Percentiles rank a stretch among this genome's conserved stretches.
phyloP scores from a whole-genome alignment of 2,797 vertebrate genomes.

The Hypotaenidia philippensis region DNA sequence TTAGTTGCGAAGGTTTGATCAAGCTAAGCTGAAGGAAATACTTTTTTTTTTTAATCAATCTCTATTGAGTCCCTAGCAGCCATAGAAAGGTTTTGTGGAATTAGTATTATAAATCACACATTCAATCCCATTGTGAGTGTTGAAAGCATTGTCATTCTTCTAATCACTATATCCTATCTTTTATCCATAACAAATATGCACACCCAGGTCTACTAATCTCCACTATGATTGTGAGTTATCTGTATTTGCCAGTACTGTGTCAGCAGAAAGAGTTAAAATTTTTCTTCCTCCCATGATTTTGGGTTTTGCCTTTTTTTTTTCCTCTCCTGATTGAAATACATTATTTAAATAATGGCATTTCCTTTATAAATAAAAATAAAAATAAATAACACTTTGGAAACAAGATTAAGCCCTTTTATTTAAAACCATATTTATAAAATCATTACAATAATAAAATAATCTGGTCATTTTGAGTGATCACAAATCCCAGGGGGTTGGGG shows the following conservation, averaged over 20 bases:
- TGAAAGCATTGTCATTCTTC: constrained; percentile 42
- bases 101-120: constrained; percentile 24
- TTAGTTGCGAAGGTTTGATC: neutral
- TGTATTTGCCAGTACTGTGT: neutral
- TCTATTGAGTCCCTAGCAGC: constrained; percentile 20
- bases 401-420: neutral
- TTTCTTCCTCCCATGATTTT: constrained; percentile 24
- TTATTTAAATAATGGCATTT: constrained; percentile 37
- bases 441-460: neutral
- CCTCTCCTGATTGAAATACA: constrained; percentile 23
- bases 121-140: neutral
- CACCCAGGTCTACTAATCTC: constrained; percentile 10
- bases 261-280: constrained; percentile 51
- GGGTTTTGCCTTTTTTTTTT: neutral
- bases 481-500: neutral
- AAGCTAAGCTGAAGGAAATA: constrained; percentile 17
- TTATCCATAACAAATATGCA: constrained; percentile 59
- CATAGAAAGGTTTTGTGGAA: constrained; percentile 52
- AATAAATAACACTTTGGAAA: constrained; percentile 14
- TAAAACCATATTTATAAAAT: constrained; percentile 12
- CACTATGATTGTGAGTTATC: neutral
- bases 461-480: neutral
- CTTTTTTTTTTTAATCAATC: constrained; percentile 26
- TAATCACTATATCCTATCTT: constrained; percentile 47
- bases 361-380: constrained; percentile 1